Evolutionary conservation across 2,113 vertebrate species (phyloP).

Genomic region (Cepphus grylle): DNA sequence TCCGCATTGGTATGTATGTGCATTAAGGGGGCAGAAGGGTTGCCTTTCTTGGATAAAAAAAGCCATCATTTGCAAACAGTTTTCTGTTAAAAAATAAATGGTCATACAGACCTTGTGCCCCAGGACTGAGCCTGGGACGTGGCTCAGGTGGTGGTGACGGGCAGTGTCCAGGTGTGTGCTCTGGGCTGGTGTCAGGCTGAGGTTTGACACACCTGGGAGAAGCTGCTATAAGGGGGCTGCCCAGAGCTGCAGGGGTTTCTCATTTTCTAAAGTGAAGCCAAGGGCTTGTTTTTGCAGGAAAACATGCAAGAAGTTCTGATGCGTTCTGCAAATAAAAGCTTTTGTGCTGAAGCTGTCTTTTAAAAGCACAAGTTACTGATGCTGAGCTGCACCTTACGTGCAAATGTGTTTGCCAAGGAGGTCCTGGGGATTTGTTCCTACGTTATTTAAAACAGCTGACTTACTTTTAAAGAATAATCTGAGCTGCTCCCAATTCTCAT

Average conservation of each 20-base stretch:
- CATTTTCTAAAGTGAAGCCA: neutral
- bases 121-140: neutral
- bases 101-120: neutral
- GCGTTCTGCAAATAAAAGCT: neutral
- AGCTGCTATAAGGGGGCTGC: neutral
- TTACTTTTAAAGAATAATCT: neutral
- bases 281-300: neutral
- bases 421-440: neutral
- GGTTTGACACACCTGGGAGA: neutral
- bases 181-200: neutral
- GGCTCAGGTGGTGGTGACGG: neutral
- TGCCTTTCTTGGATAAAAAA: neutral
- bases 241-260: neutral
- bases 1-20: conserved; percentile 73
- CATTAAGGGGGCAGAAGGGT: neutral
- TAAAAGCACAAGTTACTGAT: neutral
- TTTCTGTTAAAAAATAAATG: neutral
- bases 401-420: rapidly evolving
- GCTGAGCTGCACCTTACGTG: rapidly evolving
- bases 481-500: neutral
- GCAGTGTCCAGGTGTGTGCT: neutral
- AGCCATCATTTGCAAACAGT: neutral
- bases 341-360: neutral
- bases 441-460: neutral
- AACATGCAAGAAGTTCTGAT: neutral